A percentile compares a stretch with the other conserved stretches of the same genome.
Evolutionary conservation across 2,888 invertebrate genomes (phyloP).

Genomic region (Drosophila diplacantha): DNA sequence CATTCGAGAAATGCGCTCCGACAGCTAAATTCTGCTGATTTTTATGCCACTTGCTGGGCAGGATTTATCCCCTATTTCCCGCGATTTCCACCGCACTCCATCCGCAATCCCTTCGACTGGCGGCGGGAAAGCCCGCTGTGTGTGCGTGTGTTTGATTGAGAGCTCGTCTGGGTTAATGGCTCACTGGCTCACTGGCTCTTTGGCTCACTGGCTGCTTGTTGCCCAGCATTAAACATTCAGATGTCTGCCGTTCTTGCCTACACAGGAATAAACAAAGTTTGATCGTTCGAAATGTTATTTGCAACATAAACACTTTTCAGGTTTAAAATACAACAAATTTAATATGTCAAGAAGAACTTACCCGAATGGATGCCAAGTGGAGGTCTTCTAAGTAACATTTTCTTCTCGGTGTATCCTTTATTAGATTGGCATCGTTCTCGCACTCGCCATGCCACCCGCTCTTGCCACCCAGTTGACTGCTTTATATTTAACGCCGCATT

Average conservation of each 20-base stretch:
- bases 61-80: constrained; percentile 24
- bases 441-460: constrained; percentile 4
- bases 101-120: constrained; percentile 11
- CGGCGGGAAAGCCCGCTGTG: constrained; percentile 13
- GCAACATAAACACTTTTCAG: background rate
- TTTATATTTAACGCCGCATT: constrained; percentile 64
- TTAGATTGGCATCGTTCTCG: constrained; percentile 52
- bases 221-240: constrained; percentile 62
- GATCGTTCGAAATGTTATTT: background rate
- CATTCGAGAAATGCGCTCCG: constrained; percentile 67
- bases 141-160: constrained; percentile 55
- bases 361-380: too few relatives aligned
- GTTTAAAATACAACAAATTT: background rate
- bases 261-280: constrained; percentile 1
- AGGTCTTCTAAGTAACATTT: background rate
- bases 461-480: constrained; percentile 24
- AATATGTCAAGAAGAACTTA: too few relatives aligned
- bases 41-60: constrained; percentile 53
- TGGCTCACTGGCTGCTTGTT: constrained; percentile 42
- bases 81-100: background rate
- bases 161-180: constrained; percentile 38
- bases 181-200: constrained; percentile 26
- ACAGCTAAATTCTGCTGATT: constrained; percentile 66
- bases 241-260: constrained; percentile 52
- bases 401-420: constrained; percentile 39